These are phyloP conservation scores for Emys orbicularis DNA, from an alignment of 2,797 vertebrate genomes.

Conservation along the genomic window DNA sequence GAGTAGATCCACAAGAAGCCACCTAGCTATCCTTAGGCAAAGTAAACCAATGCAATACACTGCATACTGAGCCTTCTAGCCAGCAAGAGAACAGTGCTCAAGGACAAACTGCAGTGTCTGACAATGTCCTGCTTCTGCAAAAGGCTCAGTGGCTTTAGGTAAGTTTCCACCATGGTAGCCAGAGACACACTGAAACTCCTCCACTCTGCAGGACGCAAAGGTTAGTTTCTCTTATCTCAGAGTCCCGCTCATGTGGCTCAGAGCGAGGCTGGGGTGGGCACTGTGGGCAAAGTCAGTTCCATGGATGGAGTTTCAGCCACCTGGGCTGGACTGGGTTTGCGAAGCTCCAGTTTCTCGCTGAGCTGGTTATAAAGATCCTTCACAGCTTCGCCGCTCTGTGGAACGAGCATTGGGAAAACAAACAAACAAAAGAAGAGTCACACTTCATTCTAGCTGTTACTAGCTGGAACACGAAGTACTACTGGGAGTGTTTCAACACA, in stretches of 20 bases:
- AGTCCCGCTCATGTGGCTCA: slow-evolving; percentile 63
- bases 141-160: background rate
- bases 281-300: slow-evolving; percentile 90
- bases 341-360: slow-evolving; percentile 90
- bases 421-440: background rate
- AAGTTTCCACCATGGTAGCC: background rate
- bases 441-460: background rate
- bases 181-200: background rate
- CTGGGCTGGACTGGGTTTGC: slow-evolving; percentile 88
- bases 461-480: background rate
- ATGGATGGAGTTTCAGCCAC: slow-evolving; percentile 86
- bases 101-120: slow-evolving; percentile 3
- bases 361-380: slow-evolving; percentile 93
- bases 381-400: slow-evolving; percentile 92
- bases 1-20: slow-evolving; percentile 21
- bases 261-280: slow-evolving; percentile 77
- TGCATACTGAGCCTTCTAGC: background rate
- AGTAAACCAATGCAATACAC: slow-evolving; percentile 32
- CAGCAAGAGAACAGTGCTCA: background rate
- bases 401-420: background rate
- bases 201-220: background rate
- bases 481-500: background rate
- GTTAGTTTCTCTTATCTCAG: background rate
- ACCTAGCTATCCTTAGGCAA: slow-evolving; percentile 24
- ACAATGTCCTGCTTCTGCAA: background rate